A percentile compares a stretch with the other conserved stretches of the same genome.
These are phyloP conservation scores for Nansenia antarctica DNA, from an alignment of 2,113 vertebrate species.

Conservation along the genomic window DNA sequence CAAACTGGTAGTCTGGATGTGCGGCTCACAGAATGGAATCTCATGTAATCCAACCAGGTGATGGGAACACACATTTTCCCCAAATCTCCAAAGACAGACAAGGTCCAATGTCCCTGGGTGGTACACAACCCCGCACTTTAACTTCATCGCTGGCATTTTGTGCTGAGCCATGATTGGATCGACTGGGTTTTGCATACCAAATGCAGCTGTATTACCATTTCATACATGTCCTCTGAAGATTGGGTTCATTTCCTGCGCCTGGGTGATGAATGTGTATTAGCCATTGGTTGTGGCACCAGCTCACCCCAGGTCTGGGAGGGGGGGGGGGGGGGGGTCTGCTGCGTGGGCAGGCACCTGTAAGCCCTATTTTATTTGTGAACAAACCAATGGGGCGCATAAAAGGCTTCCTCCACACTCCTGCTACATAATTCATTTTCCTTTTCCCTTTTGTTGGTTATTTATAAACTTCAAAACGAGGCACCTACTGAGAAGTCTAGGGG, in stretches of 20 bases:
- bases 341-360: neutral
- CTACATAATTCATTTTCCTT: constrained; percentile 57
- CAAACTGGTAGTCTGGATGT: neutral
- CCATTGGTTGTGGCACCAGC: neutral
- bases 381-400: constrained; percentile 16
- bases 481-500: neutral
- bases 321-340: constrained; percentile 3
- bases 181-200: neutral
- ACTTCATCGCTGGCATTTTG: neutral
- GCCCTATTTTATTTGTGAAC: neutral
- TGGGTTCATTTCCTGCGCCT: neutral
- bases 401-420: constrained; percentile 36
- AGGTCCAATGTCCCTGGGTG: neutral
- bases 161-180: neutral
- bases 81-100: constrained; percentile 5
- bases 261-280: neutral
- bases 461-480: constrained; percentile 52
- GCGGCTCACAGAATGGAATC: neutral
- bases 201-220: constrained; percentile 1
- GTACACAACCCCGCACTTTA: neutral
- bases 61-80: neutral
- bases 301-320: too few species aligned
- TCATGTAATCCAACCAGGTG: neutral
- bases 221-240: neutral
- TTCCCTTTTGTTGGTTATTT: constrained; percentile 60